phyloP scores from a whole-genome alignment of 1,140 invertebrate species.

The Dreissena rostriformis region DNA sequence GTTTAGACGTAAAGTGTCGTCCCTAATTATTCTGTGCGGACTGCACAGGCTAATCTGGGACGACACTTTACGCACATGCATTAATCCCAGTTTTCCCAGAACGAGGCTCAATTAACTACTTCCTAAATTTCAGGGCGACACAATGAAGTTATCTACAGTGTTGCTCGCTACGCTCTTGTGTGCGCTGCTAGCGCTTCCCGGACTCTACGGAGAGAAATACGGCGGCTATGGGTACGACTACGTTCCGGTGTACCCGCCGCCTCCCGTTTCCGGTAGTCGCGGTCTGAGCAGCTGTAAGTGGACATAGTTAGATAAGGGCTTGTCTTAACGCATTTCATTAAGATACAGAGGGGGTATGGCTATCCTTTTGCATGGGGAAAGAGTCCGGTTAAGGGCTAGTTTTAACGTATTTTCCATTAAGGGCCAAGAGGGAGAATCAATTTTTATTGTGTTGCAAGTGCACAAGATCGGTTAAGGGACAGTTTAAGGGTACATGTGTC shows the following conservation, averaged over 20 bases:
- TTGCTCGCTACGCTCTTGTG: conserved; percentile 4
- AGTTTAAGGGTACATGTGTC: neutral
- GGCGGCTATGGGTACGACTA: neutral
- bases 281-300: conserved; percentile 16
- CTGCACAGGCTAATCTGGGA: no score
- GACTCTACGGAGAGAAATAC: neutral
- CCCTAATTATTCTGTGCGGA: no score
- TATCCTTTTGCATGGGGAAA: no score
- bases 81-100: no score
- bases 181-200: neutral
- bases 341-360: neutral
- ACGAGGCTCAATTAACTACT: no score
- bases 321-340: neutral
- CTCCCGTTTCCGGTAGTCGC: neutral
- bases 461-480: neutral
- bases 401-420: no score
- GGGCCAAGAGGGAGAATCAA: neutral
- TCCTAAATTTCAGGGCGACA: neutral
- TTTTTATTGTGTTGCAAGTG: neutral
- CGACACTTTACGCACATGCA: no score
- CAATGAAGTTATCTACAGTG: conserved; percentile 31
- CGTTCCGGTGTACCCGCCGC: neutral
- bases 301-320: neutral
- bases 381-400: no score
- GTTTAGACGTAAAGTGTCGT: no score